Evolutionary conservation across 1,140 invertebrate genomes (phyloP).

Genomic region (Cyclina sinensis): DNA sequence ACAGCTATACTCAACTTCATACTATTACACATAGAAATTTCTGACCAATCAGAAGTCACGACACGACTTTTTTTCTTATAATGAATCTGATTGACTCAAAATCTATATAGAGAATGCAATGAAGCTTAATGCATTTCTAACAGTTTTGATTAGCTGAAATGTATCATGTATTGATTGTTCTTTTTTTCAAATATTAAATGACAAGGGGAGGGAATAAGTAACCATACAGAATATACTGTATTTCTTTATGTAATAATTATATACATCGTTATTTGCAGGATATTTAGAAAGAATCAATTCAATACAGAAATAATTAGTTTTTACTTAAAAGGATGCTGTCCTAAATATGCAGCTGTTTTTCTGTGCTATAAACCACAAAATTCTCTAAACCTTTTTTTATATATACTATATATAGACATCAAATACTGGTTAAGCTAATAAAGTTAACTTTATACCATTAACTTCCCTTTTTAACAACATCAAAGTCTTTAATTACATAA

Average conservation of each 20-base stretch:
- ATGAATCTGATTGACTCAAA: not conserved
- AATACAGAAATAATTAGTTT: not conserved
- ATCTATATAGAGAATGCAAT: constrained; percentile 1
- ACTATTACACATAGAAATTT: constrained; percentile 14
- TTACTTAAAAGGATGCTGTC: constrained; percentile 3
- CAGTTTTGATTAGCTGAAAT: constrained; percentile 46
- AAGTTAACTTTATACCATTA: too few relatives aligned
- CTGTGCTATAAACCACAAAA: not conserved
- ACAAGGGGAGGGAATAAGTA: not conserved
- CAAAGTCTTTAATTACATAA: not conserved
- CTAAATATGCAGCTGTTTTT: not conserved
- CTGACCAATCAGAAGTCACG: constrained; percentile 13
- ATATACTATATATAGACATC: constrained; percentile 1
- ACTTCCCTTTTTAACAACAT: constrained; percentile 2
- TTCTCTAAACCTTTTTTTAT: not conserved
- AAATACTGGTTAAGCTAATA: not conserved
- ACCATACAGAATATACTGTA: constrained; percentile 22
- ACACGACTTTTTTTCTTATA: constrained; percentile 1
- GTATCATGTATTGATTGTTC: not conserved
- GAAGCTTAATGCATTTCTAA: not conserved
- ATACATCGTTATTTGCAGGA: constrained; percentile 39
- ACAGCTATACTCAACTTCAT: constrained; percentile 51
- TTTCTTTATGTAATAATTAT: constrained; percentile 50
- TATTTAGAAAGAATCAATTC: constrained; percentile 23
- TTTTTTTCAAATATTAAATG: not conserved